Evolutionary conservation across 2,888 invertebrate genomes (phyloP).

Genomic region (Dyspetes luteomarginatus): DNA sequence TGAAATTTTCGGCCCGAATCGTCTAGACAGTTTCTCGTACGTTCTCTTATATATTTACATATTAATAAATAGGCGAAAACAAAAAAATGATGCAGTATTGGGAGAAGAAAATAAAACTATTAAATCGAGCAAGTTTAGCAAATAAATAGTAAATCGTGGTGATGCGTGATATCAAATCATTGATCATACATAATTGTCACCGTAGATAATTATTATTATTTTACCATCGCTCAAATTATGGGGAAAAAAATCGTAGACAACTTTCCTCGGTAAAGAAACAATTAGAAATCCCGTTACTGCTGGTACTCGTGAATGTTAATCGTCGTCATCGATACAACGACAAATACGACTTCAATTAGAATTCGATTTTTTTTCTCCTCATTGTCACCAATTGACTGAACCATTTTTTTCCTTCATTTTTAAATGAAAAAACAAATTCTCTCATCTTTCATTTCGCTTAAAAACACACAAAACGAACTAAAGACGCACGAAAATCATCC

Average conservation of each 20-base stretch:
- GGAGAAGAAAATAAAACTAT: neutral
- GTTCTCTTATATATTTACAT: slow-evolving; percentile 47
- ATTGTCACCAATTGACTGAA: neutral
- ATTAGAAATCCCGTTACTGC: slow-evolving; percentile 53
- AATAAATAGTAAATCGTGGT: neutral
- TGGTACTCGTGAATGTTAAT: slow-evolving; percentile 77
- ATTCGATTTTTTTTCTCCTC: neutral
- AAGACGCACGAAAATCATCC: neutral
- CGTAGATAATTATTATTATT: slow-evolving; percentile 1
- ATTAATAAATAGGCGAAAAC: neutral
- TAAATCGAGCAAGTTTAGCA: neutral
- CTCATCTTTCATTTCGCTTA: neutral
- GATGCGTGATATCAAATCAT: neutral
- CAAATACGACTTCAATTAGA: neutral
- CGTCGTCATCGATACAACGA: slow-evolving; percentile 30
- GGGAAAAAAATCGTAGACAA: neutral
- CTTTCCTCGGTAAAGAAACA: slow-evolving; percentile 15
- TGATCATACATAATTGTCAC: slow-evolving; percentile 26
- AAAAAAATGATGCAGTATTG: neutral
- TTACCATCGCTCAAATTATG: slow-evolving; percentile 21
- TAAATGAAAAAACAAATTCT: neutral
- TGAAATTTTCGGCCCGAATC: slow-evolving; percentile 2
- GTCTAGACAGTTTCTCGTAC: slow-evolving; percentile 54
- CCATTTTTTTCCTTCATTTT: neutral
- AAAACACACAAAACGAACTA: too few species aligned